Base-by-base conservation (phyloP, 1,140 invertebrate species). In the Drosophila kikkawai region DNA sequence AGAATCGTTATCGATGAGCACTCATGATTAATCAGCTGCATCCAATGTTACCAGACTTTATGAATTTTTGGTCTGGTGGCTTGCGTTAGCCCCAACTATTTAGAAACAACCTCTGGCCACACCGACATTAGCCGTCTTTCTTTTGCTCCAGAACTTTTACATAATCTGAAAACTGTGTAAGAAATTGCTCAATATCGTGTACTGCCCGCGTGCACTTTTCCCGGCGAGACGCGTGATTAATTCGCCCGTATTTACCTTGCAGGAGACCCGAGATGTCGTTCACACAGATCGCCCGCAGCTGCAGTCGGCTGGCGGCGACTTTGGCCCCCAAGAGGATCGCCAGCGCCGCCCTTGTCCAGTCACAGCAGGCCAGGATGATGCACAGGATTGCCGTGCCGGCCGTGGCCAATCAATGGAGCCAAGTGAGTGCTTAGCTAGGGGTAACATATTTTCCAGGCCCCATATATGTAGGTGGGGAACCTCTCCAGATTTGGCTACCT, bases 231-330 rank as follows among this genome's bases (percentile, higher is more conserved):
- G 37, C 37, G 29, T 2, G 36, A 59, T 17, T 86, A 29, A 71
- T 4, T 42, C 13, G 45, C 29, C 6, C 60, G 22, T 3, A 42
- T 53, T 84, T 66, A 37, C 47, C 12, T 68, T 76, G 17, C 67
- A 88, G 85, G 48, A 75, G 48, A 73, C 63, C 47, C 66, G 70
- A 66, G 66, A 91, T 91, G 87, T 91, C 87, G 61, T 83, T 91
- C 56, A 91, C 91, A 82, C 91, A 92, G 91, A 71, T 91, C 70
- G 91, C 82, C 42, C 91, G 91, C 74, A 91, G 69, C 56, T 91
- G 91, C 81, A 75, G 85, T 76, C 91, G 91, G 42, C 69, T 92
- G 69, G 85, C 79, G 71, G 88, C 75, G 77, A 68, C 82, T 51
- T 75, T 78, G 79, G 81, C 60, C 86, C 75, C 85, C 61, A 71